These are phyloP conservation scores for Hylaea fasciaria DNA, from an alignment of 2,888 invertebrate species.

Conservation along the genomic window DNA sequence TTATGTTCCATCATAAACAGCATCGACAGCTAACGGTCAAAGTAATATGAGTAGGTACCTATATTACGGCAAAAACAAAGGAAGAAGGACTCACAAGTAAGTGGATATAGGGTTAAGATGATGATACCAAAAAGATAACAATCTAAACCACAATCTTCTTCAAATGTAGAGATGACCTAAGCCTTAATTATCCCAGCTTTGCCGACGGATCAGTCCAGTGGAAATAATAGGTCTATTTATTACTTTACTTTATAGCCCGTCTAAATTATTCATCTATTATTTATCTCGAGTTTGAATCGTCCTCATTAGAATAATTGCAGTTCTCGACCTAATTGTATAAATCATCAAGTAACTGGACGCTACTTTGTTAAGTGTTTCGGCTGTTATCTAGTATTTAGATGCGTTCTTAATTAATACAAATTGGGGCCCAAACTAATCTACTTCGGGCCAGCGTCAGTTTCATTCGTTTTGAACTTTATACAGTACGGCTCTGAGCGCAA, in stretches of 20 bases:
- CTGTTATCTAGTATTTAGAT: constrained; percentile 16
- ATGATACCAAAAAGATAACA: background rate
- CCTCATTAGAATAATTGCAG: constrained; percentile 37
- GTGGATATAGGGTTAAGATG: background rate
- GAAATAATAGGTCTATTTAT: constrained; percentile 30
- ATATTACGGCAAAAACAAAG: too few species aligned
- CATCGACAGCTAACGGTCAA: too few species aligned
- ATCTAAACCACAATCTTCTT: constrained; percentile 5
- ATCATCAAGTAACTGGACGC: constrained; percentile 28
- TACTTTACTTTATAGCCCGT: constrained; percentile 28
- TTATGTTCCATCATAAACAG: too few species aligned
- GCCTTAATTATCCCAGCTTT: constrained; percentile 12
- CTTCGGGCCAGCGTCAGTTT: background rate
- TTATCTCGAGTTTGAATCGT: constrained; percentile 35
- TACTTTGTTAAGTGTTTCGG: constrained; percentile 24
- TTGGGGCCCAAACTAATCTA: constrained; percentile 1
- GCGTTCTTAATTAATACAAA: constrained; percentile 7
- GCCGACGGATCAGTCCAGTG: constrained; percentile 14
- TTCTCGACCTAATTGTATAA: constrained; percentile 38
- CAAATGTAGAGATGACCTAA: constrained; percentile 12
- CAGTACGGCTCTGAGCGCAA: too few species aligned
- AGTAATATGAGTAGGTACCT: too few species aligned
- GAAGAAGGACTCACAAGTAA: too few species aligned
- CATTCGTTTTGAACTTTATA: background rate
- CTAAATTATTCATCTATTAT: constrained; percentile 36